Evolutionary conservation across 2,888 invertebrate species (phyloP).

Genomic region (Malachius bipustulatus): DNA sequence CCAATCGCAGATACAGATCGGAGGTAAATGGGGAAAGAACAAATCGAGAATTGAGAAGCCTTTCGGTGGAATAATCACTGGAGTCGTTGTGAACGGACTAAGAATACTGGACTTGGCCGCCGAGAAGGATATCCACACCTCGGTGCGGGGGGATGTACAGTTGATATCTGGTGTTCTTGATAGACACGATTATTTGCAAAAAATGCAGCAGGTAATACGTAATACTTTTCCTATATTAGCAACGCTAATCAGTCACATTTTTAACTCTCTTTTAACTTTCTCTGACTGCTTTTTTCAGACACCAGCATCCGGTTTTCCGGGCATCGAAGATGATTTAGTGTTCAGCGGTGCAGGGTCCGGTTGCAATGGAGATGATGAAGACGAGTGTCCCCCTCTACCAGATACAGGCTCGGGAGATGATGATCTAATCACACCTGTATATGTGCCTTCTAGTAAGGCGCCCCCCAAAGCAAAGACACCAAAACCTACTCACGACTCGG

Average conservation of each 20-base stretch:
- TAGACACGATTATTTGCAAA: constrained; percentile 60
- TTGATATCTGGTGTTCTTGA: constrained; percentile 63
- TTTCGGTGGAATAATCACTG: constrained; percentile 81
- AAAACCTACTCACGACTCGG: constrained; percentile 23
- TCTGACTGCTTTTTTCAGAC: no score
- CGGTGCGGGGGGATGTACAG: constrained; percentile 73
- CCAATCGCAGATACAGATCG: constrained; percentile 79
- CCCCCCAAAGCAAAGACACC: constrained; percentile 45
- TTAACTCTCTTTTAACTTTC: neutral
- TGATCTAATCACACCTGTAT: constrained; percentile 86
- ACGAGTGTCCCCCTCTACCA: constrained; percentile 75
- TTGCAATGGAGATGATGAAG: constrained; percentile 84
- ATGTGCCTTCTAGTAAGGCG: constrained; percentile 69
- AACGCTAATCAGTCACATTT: constrained; percentile 1
- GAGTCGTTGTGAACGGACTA: constrained; percentile 77
- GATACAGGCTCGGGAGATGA: constrained; percentile 72
- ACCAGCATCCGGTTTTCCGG: constrained; percentile 69
- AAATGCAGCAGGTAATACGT: constrained; percentile 75
- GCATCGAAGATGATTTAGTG: constrained; percentile 76
- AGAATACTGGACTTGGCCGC: constrained; percentile 76
- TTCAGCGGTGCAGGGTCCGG: constrained; percentile 88
- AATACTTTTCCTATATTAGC: constrained; percentile 5
- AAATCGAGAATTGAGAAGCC: constrained; percentile 61
- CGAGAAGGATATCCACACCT: constrained; percentile 66
- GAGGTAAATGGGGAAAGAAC: constrained; percentile 65